Base-by-base conservation (phyloP, 2,113 vertebrate species). In the Eudorcas thomsonii region DNA sequence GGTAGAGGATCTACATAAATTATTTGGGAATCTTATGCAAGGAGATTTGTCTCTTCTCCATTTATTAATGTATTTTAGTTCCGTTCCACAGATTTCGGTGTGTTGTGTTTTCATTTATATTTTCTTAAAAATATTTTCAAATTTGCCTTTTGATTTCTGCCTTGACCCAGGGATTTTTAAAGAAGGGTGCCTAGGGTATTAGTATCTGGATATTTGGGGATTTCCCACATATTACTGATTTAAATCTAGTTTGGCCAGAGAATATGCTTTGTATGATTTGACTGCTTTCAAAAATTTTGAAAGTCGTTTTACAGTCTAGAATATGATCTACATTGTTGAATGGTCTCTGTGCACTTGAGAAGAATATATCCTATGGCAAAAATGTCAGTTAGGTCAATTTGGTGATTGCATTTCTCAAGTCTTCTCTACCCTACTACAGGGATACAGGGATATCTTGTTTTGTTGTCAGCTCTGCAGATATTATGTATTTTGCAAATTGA, bases 1-100 rank as follows among this genome's bases (percentile, higher is more conserved):
- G 30, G 17, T 62, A 74, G 54, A 62, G 71, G 39, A 62, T 83
- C 54, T 54, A 60, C 43, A 45, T 96, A 74, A 74, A 54, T 91
- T 87, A 45, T 60, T 96, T 94, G 26, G 78, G 50, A 83, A 12
- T 93, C 64, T 93, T 77, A 57, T 45, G 4, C 77, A 83, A 25
- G 26, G 54, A 88, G 64, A 60, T 74, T 55, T 50, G 43, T 91
- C n/a, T 86, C 33, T n/a, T 86, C 16, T 83, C 43, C 64, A 90
- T 85, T 96, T 96, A 33, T 64, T 90, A 96, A 85, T 78, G 16
- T 71, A 3, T 78, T 89, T 96, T 94, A 81, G 50, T 21, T 94
- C 30, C 45, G 54, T 93, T 90, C 45, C 67, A 81, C 43, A 71
- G 43, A 71, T 59, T 87, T 71, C 36, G 43, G 21, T 87, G 28